phyloP scores from a whole-genome alignment of 2,888 invertebrate species.

The Epinotia brunnichana region DNA sequence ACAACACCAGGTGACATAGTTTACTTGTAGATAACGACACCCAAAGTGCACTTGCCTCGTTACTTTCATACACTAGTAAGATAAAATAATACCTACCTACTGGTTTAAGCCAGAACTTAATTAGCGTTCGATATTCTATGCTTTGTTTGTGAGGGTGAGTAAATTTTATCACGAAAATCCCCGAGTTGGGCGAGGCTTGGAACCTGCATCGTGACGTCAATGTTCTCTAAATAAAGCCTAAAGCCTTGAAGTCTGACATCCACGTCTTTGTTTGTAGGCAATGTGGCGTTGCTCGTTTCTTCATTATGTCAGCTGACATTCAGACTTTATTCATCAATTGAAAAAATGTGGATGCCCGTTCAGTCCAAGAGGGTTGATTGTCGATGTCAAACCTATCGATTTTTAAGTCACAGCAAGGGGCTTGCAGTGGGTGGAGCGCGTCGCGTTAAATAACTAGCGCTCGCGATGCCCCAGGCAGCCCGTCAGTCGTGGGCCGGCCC shows the following conservation, averaged over 20 bases:
- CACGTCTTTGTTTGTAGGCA: slow-evolving; percentile 22
- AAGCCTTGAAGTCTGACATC: slow-evolving; percentile 21
- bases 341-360: not conserved
- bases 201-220: slow-evolving; percentile 24
- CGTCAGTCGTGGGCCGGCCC: too few relatives aligned
- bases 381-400: too few relatives aligned
- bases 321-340: not conserved
- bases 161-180: not conserved
- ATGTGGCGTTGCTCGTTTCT: slow-evolving; percentile 7
- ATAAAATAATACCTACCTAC: not conserved
- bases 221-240: slow-evolving; percentile 17
- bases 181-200: not conserved
- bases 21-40: slow-evolving; percentile 52
- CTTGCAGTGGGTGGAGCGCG: too few relatives aligned
- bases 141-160: not conserved
- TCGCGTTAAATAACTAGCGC: too few relatives aligned
- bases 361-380: not conserved
- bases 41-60: slow-evolving; percentile 14
- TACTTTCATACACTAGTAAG: slow-evolving; percentile 5
- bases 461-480: too few relatives aligned
- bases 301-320: not conserved
- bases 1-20: slow-evolving; percentile 61
- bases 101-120: not conserved
- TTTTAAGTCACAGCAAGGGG: too few relatives aligned
- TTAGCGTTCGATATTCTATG: not conserved